These are phyloP conservation scores for Ferdinandea cuprea DNA, from an alignment of 2,888 invertebrate species.

Conservation along the genomic window DNA sequence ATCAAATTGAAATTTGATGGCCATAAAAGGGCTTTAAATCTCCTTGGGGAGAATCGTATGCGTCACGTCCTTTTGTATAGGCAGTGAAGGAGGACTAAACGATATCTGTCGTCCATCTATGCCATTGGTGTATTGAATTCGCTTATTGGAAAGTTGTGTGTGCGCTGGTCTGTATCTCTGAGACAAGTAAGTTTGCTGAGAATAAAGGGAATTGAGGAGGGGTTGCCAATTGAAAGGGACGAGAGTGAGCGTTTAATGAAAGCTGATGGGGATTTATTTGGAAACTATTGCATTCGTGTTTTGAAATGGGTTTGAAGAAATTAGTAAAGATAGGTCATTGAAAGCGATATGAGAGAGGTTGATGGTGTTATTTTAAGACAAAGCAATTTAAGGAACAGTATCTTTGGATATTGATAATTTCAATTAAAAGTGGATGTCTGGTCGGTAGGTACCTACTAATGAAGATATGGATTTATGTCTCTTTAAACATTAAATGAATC, in stretches of 20 bases:
- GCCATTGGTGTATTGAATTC: constrained; percentile 12
- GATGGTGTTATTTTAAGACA: too few relatives aligned
- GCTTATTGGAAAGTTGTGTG: constrained; percentile 13
- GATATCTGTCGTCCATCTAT: constrained; percentile 21
- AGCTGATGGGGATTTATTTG: constrained; percentile 16
- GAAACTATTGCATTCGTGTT: constrained; percentile 8
- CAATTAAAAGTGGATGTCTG: too few relatives aligned
- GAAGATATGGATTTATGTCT: too few relatives aligned
- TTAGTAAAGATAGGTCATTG: background rate
- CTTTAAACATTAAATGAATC: too few relatives aligned
- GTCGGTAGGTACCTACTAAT: too few relatives aligned
- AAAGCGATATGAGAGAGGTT: too few relatives aligned
- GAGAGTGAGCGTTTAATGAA: constrained; percentile 7
- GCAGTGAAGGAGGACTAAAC: constrained; percentile 26
- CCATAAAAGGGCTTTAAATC: constrained; percentile 23
- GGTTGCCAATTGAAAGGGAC: too few relatives aligned
- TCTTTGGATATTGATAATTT: too few relatives aligned
- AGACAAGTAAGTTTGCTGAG: background rate
- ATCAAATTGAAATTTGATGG: constrained; percentile 44
- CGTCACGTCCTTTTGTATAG: constrained; percentile 19
- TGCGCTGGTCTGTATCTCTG: background rate
- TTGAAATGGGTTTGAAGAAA: background rate
- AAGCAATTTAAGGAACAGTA: too few relatives aligned
- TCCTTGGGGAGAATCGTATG: constrained; percentile 11
- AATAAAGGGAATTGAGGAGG: background rate